These are phyloP conservation scores for Drosophila paranaensis DNA, from an alignment of 2,888 invertebrate species.

Conservation along the genomic window DNA sequence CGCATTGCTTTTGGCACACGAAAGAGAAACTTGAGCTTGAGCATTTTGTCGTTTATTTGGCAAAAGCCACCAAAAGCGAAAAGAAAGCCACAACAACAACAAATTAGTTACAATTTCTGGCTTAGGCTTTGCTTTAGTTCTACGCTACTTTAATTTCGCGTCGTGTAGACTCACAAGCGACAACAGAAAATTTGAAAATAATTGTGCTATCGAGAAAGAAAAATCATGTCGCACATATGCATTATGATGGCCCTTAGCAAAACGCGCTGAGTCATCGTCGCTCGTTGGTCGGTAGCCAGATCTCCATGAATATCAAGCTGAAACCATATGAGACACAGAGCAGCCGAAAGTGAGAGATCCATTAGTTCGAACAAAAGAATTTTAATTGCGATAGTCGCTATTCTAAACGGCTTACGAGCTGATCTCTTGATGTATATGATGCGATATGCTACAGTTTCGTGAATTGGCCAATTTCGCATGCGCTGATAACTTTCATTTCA, in stretches of 20 bases:
- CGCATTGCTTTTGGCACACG: conserved; percentile 65
- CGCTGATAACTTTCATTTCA: conserved; percentile 70
- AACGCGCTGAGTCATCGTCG: conserved; percentile 40
- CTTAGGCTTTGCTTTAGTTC: conserved; percentile 72
- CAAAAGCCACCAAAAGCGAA: conserved; percentile 54
- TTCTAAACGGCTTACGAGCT: conserved; percentile 55
- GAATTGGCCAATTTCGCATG: conserved; percentile 47
- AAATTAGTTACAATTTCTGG: conserved; percentile 74
- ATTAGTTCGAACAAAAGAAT: conserved; percentile 70
- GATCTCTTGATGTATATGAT: conserved; percentile 41
- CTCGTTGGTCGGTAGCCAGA: conserved; percentile 48
- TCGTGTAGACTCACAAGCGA: conserved; percentile 21
- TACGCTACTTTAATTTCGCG: conserved; percentile 73
- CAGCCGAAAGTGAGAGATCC: conserved; percentile 65
- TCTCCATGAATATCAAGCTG: conserved; percentile 23
- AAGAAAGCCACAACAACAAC: conserved; percentile 50
- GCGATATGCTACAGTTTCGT: conserved; percentile 36
- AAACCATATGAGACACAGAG: conserved; percentile 38
- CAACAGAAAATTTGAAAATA: conserved; percentile 57
- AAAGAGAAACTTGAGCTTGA: conserved; percentile 73
- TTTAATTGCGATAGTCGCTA: conserved; percentile 63
- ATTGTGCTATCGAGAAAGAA: conserved; percentile 49
- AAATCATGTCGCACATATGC: conserved; percentile 22
- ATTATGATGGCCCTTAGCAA: conserved; percentile 5
- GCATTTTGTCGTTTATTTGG: conserved; percentile 47